These are phyloP conservation scores for Ernsta delagoae DNA, from an alignment of 2,888 invertebrate genomes.

Conservation along the genomic window DNA sequence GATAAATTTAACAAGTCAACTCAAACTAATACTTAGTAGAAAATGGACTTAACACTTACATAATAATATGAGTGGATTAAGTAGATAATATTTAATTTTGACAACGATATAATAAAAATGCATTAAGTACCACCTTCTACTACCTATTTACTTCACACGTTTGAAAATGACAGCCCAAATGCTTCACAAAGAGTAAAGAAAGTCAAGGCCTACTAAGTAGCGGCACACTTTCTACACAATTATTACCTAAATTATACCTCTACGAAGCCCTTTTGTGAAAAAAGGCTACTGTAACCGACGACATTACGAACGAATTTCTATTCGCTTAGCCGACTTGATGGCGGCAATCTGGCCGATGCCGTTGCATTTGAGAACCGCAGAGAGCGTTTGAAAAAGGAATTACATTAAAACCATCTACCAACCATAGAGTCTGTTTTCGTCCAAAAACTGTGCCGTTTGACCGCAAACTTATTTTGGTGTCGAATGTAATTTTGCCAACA, in stretches of 20 bases:
- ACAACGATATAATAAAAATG: background rate
- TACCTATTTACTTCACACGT: background rate
- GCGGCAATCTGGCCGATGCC: conserved; percentile 61
- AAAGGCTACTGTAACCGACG: conserved; percentile 52
- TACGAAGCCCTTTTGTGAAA: conserved; percentile 57
- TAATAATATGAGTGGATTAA: no score
- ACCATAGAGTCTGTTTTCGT: conserved; percentile 19
- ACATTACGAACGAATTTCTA: conserved; percentile 62
- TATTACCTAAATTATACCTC: conserved; percentile 54
- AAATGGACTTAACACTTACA: no score
- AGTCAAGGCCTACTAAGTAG: conserved; percentile 39
- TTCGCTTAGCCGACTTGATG: conserved; percentile 69
- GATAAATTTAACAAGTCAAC: no score
- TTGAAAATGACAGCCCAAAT: conserved; percentile 2
- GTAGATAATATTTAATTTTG: no score
- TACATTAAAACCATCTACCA: background rate
- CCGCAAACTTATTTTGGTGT: conserved; percentile 38
- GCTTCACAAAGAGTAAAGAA: conserved; percentile 43
- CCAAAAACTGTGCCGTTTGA: conserved; percentile 37
- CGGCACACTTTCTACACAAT: conserved; percentile 49
- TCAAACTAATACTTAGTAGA: no score
- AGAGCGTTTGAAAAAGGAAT: conserved; percentile 29
- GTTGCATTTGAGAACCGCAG: conserved; percentile 44
- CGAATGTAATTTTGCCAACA: conserved; percentile 67
- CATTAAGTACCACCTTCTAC: background rate